Evolutionary conservation across 2,888 invertebrate species (phyloP), one percentile per base, ranked within the genome.

Genomic region (Heteromyza rotundicornis): DNA sequence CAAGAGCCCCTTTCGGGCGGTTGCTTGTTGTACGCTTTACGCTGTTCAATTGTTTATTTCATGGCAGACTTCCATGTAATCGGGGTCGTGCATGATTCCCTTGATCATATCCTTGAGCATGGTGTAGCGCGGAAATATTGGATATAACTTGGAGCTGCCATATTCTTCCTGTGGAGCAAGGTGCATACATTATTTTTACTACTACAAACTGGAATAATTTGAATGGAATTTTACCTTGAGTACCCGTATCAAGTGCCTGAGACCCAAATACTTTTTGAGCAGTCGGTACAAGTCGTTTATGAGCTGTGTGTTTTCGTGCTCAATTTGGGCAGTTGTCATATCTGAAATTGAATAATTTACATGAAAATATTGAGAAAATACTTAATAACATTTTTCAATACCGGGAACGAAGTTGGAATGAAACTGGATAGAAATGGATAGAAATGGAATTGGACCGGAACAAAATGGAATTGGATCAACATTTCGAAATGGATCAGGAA

Each of bases 101-200:
- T 96, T 96, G 78, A 97, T 96, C 95, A 98, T 96, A 82, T 95
- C 95, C 84, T 98, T 98, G 71, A 98, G 88, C 88, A 96, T 93
- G 64, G 94, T 92, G 87, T 98, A 98, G 56, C 97, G 90, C 24
- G 96, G 93, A 79, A 96, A 90, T 84, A 96, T 94, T 67, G 96
- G 96, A 83, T 95, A 96, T 78, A 94, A 87, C 85, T 96, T 96
- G 60, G 95, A 92, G 82, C 92, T 92, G 76, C 91, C 90, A 85
- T 96, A 97, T 78, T 95, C 95, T 70, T 90, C 88, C 94, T 94
- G 87, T 64, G 86, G 7, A 19, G 19, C 40, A 68, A 23, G 10
- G 10, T 27, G 5, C 7, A 7, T 27, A 27, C 27, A 10, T 27
- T 27, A 7, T 27, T 27, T n/a, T n/a, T n/a, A n/a, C n/a, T n/a